Evolutionary conservation across 2,113 vertebrate species (phyloP).

Genomic region (Notothenia rossii): DNA sequence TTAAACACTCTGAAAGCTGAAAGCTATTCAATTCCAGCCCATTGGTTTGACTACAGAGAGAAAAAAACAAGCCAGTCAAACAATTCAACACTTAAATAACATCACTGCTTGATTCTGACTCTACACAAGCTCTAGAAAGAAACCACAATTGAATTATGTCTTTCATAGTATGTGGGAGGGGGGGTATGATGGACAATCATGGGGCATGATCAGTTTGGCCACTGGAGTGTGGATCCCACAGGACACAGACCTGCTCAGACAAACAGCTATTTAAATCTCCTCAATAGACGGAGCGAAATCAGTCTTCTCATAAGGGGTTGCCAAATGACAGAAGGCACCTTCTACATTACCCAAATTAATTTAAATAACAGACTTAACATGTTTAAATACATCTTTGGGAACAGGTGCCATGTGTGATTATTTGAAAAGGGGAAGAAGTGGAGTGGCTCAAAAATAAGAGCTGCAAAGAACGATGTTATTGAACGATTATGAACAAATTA

Average conservation of each 20-base stretch:
- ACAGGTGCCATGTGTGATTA: constrained; percentile 5
- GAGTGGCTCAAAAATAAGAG: neutral
- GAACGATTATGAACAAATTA: no score
- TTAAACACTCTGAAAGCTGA: neutral
- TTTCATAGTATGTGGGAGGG: constrained; percentile 36
- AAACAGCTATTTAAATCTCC: constrained; percentile 58
- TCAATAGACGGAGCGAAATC: constrained; percentile 50
- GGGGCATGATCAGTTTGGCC: constrained; percentile 43
- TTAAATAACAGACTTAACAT: constrained; percentile 23
- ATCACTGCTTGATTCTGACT: constrained; percentile 13
- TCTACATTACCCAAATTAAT: constrained; percentile 8
- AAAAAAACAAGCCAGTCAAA: constrained; percentile 8
- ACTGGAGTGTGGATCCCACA: constrained; percentile 58
- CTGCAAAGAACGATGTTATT: no score
- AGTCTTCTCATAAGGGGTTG: constrained; percentile 38
- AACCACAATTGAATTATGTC: constrained; percentile 55
- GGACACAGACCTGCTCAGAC: constrained; percentile 64
- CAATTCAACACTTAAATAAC: constrained; percentile 16
- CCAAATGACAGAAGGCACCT: constrained; percentile 17
- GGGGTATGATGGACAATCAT: constrained; percentile 43
- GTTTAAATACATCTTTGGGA: constrained; percentile 13
- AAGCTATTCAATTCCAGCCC: neutral
- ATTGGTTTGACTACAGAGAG: constrained; percentile 8
- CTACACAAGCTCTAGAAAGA: constrained; percentile 28
- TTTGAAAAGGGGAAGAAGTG: neutral